Percentiles rank a stretch among this genome's conserved stretches.
phyloP scores from a whole-genome alignment of 2,113 vertebrate genomes.

The Tragelaphus buxtoni region DNA sequence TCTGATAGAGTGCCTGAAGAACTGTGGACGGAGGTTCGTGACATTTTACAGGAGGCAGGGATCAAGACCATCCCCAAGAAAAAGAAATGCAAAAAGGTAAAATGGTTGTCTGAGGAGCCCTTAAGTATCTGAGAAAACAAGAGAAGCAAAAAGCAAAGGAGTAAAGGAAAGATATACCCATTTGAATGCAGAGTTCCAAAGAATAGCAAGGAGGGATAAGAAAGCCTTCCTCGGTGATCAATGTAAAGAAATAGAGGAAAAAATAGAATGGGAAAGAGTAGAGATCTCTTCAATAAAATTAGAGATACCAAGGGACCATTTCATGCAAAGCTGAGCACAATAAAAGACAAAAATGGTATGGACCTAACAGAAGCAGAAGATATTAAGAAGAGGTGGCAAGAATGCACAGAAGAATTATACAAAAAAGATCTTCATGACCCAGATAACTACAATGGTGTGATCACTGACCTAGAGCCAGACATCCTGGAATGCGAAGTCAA shows the following conservation, averaged over 20 bases:
- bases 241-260: not conserved
- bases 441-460: not conserved
- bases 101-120: not conserved
- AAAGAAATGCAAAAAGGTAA: not conserved
- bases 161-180: not conserved
- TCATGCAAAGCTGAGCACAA: not conserved
- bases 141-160: not conserved
- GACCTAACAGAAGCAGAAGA: not conserved
- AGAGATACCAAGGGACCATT: not conserved
- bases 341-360: not conserved
- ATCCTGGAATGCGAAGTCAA: not conserved
- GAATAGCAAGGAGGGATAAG: not conserved
- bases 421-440: not conserved
- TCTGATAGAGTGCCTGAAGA: not conserved
- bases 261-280: not conserved
- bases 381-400: fast-evolving
- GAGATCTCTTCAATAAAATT: not conserved
- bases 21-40: not conserved
- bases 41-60: not conserved
- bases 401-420: not conserved
- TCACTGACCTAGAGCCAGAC: not conserved
- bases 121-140: not conserved
- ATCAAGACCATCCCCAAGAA: not conserved
- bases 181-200: not conserved
- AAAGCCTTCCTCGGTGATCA: not conserved